These are phyloP conservation scores for Oreocharis arfaki DNA, from an alignment of 2,113 vertebrate species.

Conservation along the genomic window DNA sequence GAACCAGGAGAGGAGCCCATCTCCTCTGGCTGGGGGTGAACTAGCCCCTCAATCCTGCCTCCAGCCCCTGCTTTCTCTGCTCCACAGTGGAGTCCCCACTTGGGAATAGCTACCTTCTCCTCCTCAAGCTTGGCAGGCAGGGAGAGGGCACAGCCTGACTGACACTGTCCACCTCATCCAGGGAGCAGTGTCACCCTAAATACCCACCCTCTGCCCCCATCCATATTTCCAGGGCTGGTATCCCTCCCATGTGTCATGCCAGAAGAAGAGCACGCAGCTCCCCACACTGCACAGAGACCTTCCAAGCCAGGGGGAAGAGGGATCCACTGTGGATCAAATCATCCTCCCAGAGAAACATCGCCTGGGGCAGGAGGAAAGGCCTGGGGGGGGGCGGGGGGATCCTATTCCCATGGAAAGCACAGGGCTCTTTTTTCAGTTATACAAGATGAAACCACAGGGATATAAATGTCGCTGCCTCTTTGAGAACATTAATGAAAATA, in stretches of 20 bases:
- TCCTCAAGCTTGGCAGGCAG: not conserved
- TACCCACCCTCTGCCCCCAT: not conserved
- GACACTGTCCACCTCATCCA: not conserved
- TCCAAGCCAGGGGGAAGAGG: not conserved
- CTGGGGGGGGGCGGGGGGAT: not conserved
- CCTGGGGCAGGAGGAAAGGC: not conserved
- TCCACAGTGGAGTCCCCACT: not conserved
- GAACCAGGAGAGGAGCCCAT: not conserved
- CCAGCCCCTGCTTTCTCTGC: not conserved
- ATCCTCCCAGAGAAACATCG: not conserved
- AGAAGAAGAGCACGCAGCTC: not conserved
- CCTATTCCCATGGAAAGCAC: constrained; percentile 54
- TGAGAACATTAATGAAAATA: constrained; percentile 66
- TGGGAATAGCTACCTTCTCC: not conserved
- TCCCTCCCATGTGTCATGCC: not conserved
- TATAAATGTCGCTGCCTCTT: constrained; percentile 65
- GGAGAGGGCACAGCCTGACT: not conserved
- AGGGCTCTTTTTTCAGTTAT: constrained; percentile 19
- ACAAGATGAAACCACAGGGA: constrained; percentile 54
- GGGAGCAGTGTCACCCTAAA: not conserved
- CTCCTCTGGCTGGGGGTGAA: not conserved
- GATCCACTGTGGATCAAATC: not conserved
- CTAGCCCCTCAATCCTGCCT: not conserved
- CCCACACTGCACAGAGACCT: not conserved
- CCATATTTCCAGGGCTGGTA: not conserved